A percentile compares a stretch with the other conserved stretches of the same genome.
These are phyloP conservation scores for Autographa gamma DNA, from an alignment of 2,888 invertebrate genomes.

Conservation along the genomic window DNA sequence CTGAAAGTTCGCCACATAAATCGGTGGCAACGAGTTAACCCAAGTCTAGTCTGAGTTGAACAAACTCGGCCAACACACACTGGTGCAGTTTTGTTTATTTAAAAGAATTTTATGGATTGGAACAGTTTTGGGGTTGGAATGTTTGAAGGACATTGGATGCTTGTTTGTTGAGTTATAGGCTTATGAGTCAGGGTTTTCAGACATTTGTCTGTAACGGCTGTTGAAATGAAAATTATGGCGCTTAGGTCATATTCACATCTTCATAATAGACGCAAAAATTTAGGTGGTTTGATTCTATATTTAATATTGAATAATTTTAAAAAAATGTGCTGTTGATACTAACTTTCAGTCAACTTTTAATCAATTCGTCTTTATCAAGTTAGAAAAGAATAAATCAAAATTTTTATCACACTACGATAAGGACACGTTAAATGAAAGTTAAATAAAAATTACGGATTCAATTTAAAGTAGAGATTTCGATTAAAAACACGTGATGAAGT, in stretches of 20 bases:
- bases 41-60: conserved; percentile 76
- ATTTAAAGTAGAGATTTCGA: not conserved
- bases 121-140: conserved; percentile 38
- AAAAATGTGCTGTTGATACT: not conserved
- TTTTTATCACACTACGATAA: conserved; percentile 23
- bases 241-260: not conserved
- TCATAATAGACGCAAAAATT: not conserved
- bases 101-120: conserved; percentile 54
- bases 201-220: not conserved
- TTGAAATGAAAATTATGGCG: no score
- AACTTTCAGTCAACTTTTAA: conserved; percentile 17
- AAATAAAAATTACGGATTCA: not conserved
- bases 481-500: not conserved
- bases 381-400: conserved; percentile 29
- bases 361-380: conserved; percentile 30
- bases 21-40: conserved; percentile 81
- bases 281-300: not conserved
- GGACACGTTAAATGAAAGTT: not conserved
- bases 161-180: conserved; percentile 15
- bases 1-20: conserved; percentile 79
- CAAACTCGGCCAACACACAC: conserved; percentile 77
- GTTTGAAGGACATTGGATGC: conserved; percentile 28
- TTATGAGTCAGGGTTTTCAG: conserved; percentile 3
- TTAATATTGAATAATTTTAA: not conserved
- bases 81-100: conserved; percentile 66